These are phyloP conservation scores for Catocala sponsa DNA, from an alignment of 2,888 invertebrate species.

Conservation along the genomic window DNA sequence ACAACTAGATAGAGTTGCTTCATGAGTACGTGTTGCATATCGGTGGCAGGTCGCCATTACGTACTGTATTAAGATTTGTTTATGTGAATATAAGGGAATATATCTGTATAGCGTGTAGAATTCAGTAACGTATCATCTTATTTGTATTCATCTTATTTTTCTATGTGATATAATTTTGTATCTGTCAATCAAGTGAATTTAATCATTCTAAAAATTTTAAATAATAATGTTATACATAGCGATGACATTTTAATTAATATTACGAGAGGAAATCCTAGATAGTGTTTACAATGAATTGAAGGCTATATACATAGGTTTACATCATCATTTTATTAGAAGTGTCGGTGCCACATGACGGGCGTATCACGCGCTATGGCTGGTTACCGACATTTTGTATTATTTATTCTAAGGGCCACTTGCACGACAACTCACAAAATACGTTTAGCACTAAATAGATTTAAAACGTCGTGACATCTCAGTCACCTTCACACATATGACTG, in stretches of 20 bases:
- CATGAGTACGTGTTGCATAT: neutral
- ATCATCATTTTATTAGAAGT: neutral
- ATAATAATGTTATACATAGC: no score
- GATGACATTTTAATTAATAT: no score
- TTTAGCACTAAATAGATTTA: no score
- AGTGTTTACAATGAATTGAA: no score
- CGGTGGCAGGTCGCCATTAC: neutral
- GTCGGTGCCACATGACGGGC: neutral
- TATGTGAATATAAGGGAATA: slow-evolving; percentile 2
- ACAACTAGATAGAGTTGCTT: slow-evolving; percentile 4
- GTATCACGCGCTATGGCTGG: neutral
- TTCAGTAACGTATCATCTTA: neutral
- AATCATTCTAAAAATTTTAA: no score
- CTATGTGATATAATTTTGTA: neutral
- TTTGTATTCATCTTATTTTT: neutral
- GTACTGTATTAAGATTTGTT: neutral
- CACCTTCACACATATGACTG: no score
- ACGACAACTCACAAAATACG: no score
- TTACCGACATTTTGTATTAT: slow-evolving; percentile 22
- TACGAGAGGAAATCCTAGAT: no score
- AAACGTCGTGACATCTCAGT: no score
- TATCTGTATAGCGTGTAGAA: slow-evolving; percentile 1
- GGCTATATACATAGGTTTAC: no score
- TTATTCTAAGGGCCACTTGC: no score
- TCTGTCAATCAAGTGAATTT: neutral